Evolutionary conservation across 1,140 invertebrate species (phyloP).

Genomic region (Drosophila rufa): DNA sequence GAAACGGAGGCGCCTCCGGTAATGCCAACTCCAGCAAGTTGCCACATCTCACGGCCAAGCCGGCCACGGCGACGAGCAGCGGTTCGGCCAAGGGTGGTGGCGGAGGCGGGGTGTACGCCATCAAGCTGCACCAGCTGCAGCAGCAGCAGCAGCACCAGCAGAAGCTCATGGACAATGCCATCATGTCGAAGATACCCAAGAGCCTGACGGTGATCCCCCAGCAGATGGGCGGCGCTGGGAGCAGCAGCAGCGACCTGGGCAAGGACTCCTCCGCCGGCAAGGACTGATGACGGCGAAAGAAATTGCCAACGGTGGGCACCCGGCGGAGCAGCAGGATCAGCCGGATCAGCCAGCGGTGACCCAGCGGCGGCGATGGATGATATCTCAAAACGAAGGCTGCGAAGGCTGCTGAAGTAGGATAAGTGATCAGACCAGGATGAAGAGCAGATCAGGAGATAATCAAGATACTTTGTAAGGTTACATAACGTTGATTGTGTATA

Average conservation of each 20-base stretch:
- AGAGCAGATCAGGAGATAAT: constrained; percentile 23
- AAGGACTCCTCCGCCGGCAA: constrained; percentile 4
- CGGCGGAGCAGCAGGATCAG: constrained; percentile 30
- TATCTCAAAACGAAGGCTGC: constrained; percentile 19
- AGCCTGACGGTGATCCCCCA: constrained; percentile 91
- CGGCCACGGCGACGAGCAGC: constrained; percentile 55
- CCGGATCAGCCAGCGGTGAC: constrained; percentile 19
- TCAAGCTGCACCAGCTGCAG: constrained; percentile 43
- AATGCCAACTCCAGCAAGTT: constrained; percentile 43
- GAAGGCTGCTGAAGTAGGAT: constrained; percentile 14
- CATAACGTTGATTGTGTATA: constrained; percentile 53
- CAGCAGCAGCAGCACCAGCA: constrained; percentile 69
- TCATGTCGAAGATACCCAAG: constrained; percentile 91
- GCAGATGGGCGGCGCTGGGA: constrained; percentile 53
- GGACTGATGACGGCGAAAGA: constrained; percentile 38
- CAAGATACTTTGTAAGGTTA: constrained; percentile 48
- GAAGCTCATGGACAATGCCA: constrained; percentile 77
- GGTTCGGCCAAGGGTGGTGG: not conserved
- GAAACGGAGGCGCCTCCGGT: constrained; percentile 28
- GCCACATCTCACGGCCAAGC: constrained; percentile 70
- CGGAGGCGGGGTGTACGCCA: not conserved
- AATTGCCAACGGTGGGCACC: constrained; percentile 12
- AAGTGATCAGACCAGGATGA: constrained; percentile 10
- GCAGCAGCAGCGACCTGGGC: not conserved
- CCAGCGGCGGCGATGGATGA: constrained; percentile 7